These are phyloP conservation scores for Monomorium pharaonis DNA, from an alignment of 1,140 invertebrate species.

Conservation along the genomic window DNA sequence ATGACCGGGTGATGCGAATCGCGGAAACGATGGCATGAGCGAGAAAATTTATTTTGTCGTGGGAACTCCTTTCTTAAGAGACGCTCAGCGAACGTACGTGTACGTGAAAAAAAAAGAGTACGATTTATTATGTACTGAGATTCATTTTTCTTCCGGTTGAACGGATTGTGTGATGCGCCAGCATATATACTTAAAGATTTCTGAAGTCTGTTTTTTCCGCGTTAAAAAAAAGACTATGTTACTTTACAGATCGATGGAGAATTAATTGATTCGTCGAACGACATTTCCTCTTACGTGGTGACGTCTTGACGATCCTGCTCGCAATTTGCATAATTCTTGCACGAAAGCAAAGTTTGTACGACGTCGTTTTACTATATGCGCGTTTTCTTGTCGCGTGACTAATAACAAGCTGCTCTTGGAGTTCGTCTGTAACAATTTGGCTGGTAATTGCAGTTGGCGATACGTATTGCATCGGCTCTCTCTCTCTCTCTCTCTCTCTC, in stretches of 20 bases:
- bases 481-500: neutral
- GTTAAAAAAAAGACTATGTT: neutral
- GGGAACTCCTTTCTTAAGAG: neutral
- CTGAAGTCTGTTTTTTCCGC: neutral
- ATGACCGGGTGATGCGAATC: conserved; percentile 25
- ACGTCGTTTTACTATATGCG: conserved; percentile 29
- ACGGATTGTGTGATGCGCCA: neutral
- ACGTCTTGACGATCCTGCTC: conserved; percentile 13
- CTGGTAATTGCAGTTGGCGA: conserved; percentile 56
- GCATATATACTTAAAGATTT: neutral
- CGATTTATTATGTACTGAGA: neutral
- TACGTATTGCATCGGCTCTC: conserved; percentile 33
- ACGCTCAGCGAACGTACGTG: neutral
- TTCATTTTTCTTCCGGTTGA: neutral
- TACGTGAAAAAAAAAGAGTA: neutral
- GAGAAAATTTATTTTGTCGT: conserved; percentile 40
- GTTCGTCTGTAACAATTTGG: conserved; percentile 48
- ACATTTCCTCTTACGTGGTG: conserved; percentile 4
- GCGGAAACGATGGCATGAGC: neutral
- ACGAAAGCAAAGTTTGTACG: conserved; percentile 37
- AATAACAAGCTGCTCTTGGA: conserved; percentile 55
- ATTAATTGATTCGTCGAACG: conserved; percentile 45
- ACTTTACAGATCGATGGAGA: neutral
- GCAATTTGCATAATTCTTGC: conserved; percentile 55
- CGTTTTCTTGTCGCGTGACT: conserved; percentile 69